Evolutionary conservation across 2,888 invertebrate species (phyloP).

Genomic region (Noctua fimbriata): DNA sequence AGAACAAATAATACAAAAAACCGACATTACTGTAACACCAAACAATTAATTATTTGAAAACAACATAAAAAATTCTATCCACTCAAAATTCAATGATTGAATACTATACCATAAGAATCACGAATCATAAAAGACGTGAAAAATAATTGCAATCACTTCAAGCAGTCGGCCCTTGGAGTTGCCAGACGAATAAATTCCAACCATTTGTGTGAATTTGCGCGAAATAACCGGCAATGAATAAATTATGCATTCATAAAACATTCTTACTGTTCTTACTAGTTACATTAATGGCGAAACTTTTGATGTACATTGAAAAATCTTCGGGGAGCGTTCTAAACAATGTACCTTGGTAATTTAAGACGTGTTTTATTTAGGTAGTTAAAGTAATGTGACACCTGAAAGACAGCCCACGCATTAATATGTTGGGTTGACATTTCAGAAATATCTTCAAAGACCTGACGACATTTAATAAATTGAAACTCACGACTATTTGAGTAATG

Average conservation of each 20-base stretch:
- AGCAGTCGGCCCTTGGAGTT: slow-evolving; percentile 71
- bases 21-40: neutral
- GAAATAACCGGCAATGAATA: slow-evolving; percentile 82
- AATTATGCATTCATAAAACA: slow-evolving; percentile 80
- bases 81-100: neutral
- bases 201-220: slow-evolving; percentile 81
- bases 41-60: neutral
- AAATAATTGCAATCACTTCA: slow-evolving; percentile 73
- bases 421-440: slow-evolving; percentile 26
- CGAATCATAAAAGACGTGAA: slow-evolving; percentile 59
- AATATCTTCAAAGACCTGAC: slow-evolving; percentile 21
- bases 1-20: neutral
- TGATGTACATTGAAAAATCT: slow-evolving; percentile 42
- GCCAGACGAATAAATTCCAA: slow-evolving; percentile 79
- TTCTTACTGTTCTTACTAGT: slow-evolving; percentile 73
- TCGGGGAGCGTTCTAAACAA: slow-evolving; percentile 27
- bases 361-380: slow-evolving; percentile 3
- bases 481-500: slow-evolving; percentile 22
- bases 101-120: slow-evolving; percentile 15
- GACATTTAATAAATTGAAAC: slow-evolving; percentile 9
- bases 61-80: neutral
- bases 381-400: slow-evolving; percentile 10
- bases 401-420: neutral
- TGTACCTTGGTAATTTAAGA: slow-evolving; percentile 36
- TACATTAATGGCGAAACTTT: slow-evolving; percentile 68